Base-by-base conservation (phyloP, 2,888 invertebrate species). In the Julus scanicus region DNA sequence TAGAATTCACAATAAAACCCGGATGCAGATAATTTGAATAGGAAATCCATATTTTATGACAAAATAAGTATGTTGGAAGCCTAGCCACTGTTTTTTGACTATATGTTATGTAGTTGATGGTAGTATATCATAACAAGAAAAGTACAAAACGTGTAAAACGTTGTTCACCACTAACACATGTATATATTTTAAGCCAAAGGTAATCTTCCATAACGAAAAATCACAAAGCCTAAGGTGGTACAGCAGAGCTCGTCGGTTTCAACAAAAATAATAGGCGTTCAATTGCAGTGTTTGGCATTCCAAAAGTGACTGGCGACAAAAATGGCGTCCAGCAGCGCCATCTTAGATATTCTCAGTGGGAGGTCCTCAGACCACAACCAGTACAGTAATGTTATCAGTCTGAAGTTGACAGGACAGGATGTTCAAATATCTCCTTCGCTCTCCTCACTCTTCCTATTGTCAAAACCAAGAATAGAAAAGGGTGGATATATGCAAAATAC, bases 311-410 rank as follows among this genome's bases (percentile, higher is more conserved):
- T 80, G 37, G 29, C 80, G 80, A 80, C 80, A 80, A 80, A 37
- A 80, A 37, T 80, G 80, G 80, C 80, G 80, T 80, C 37, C 37
- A 37, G 80, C 80, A 80, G 80, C 80, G 80, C 80, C 80, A 80
- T 80, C 80, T 80, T 13, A 37, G 80, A 80, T 37, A 80, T 86
- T 86, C 86, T 17, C 86, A 86, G 86, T 39, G 29, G 86, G 86
- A n/a, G 53, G 29, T 53, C 86, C 53, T 53, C 29, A 86, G 49
- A 53, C 86, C 48, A 86, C 86, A 86, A 53, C 53, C 86, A 86
- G 53, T 29, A 48, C 49, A 49, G 86, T 86, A 86, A 86, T 86
- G 86, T 53, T 86, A 86, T 86, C 86, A 86, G 86, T 48, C 86
- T 86, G 44, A 49, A 86, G 71, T 71, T 71, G 71, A 71, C 71